Evolutionary conservation across 2,113 vertebrate species (phyloP), one percentile per base, ranked within the genome.

Genomic region (Gyps fulvus): DNA sequence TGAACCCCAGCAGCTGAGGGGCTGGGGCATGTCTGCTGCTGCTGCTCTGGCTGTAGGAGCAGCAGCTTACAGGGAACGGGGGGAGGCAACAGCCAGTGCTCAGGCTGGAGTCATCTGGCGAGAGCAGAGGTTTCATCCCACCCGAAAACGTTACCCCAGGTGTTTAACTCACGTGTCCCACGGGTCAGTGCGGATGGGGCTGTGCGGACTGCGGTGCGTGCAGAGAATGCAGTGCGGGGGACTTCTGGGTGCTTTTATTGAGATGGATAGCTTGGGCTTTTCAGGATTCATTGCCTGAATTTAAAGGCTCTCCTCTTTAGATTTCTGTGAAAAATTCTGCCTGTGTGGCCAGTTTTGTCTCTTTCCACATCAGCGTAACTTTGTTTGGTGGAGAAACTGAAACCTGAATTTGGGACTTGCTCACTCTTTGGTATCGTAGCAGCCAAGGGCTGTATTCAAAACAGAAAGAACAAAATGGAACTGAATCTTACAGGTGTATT

Each of bases 91-190:
- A 42, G 80, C 23, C 38, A 11, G 45, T 3, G 26, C 79, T 47
- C 10, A 2, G 59, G 16, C 54, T 55, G 67, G 61, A 36, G 81
- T 55, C 32, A 38, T 16, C 32, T 45, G 32, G n/a, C 36, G 10
- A 21, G 47, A 83, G 47, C 36, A 50, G 66, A 73, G 78, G 42
- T 23, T 32, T 70, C 47, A 40, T 26, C 63, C 57, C 50, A 27
- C 42, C 59, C 12, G 0, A 26, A 54, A 27, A 29, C 2, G 0
- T 31, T 6, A 11, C 67, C 26, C 11, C 0, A 7, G 15, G 54
- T 9, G 13, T 34, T 70, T 29, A 25, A 43, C 10, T 65, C 3
- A 0, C 2, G 1, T 22, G 25, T 61, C n/a, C n/a, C 5, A 2
- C 1, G 6, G 38, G 55, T 40, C 45, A 36, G 25, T 2, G 4